A percentile compares a stretch with the other conserved stretches of the same genome.
Conservation (phyloP, 1,140 invertebrate species). For the Dendrolimus punctatus region DNA sequence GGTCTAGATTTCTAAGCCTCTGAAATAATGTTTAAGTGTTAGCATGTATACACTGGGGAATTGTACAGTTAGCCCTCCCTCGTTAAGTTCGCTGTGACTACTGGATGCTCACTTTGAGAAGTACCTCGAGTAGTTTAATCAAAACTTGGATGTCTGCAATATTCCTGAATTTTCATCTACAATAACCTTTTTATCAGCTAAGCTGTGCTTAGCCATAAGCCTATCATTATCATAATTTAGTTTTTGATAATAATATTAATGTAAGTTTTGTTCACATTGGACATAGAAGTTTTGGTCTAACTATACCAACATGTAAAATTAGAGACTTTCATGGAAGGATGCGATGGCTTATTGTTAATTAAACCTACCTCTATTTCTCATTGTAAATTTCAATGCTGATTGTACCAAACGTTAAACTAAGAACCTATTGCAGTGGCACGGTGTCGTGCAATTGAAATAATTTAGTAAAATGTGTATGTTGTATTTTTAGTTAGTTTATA, state of each 20-base stretch:
- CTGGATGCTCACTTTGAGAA: constrained; percentile 61
- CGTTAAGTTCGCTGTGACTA: constrained; percentile 69
- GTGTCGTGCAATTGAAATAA: constrained; percentile 52
- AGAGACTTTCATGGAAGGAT: constrained; percentile 53
- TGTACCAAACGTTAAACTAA: constrained; percentile 68
- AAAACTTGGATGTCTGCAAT: constrained; percentile 50
- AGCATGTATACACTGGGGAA: constrained; percentile 67
- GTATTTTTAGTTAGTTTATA: constrained; percentile 73
- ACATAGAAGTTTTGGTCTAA: constrained; percentile 57
- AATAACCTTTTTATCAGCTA: constrained; percentile 21
- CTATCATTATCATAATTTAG: constrained; percentile 57
- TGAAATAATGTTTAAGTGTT: constrained; percentile 70
- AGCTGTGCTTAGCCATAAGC: constrained; percentile 54
- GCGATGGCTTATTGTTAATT: constrained; percentile 53
- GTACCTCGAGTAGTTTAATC: constrained; percentile 55
- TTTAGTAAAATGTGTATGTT: constrained; percentile 73
- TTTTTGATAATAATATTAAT: constrained; percentile 23
- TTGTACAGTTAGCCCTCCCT: constrained; percentile 72
- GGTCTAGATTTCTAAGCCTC: constrained; percentile 60
- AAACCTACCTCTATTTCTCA: constrained; percentile 67
- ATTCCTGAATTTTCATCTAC: constrained; percentile 27
- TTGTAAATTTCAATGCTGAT: constrained; percentile 72
- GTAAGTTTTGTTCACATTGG: constrained; percentile 24
- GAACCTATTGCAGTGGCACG: constrained; percentile 37
- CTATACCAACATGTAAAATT: constrained; percentile 63